Evolutionary conservation across 2,113 vertebrate genomes (phyloP), one percentile per base, ranked within the genome.

Genomic region (Paradisaea rubra): DNA sequence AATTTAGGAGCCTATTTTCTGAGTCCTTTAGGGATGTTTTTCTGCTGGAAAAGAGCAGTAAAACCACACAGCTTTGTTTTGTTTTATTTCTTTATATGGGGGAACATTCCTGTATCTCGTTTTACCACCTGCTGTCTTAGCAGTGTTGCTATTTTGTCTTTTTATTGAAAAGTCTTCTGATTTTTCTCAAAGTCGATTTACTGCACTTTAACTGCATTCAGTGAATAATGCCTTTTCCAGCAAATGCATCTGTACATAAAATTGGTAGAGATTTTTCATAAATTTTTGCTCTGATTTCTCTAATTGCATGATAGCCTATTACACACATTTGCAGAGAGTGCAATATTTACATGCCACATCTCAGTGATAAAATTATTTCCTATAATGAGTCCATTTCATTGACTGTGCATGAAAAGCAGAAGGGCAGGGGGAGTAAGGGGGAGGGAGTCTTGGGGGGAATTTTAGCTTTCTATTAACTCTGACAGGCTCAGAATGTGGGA

Each of bases 91-190:
- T 96, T 90, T 94, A 84, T 97, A 90, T 81, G 92, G 82, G 86
- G 90, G 93, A 95, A 93, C 91, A 83, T 95, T 94, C 89, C 73
- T 94, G 63, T 95, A 86, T 96, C 95, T 95, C 28, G 3, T 96
- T 96, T 95, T 96, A 89, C 89, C 94, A 90, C 95, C 93, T 95
- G 94, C 95, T 96, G 94, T 94, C 86, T 95, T 87, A 93, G 93
- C 78, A 95, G 35, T 85, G 73, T 90, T 94, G 89, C 82, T 95
- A 85, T 96, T 96, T 93, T 94, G 80, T 90, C 92, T 91, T 95
- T 94, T 95, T 96, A 96, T 96, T 96, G 93, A 85, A 96, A 92
- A 93, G 50, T 88, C 82, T 85, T 94, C 80, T 50, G 86, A 81
- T 95, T 95, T 96, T 90, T 96, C 91, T 94, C 13, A 1, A 93